These are phyloP conservation scores for Blera fallax DNA, from an alignment of 2,888 invertebrate species.

Conservation along the genomic window DNA sequence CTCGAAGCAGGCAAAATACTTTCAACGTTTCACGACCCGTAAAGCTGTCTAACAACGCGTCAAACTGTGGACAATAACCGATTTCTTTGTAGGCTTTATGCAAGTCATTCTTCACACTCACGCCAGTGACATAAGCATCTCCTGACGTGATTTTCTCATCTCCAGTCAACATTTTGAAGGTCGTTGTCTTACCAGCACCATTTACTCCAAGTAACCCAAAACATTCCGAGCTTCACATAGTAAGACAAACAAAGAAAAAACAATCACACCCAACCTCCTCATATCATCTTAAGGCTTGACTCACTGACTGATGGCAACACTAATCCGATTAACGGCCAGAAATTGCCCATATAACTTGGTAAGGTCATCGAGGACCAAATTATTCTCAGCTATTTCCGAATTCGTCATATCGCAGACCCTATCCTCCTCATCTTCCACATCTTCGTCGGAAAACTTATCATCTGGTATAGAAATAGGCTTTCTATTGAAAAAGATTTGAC, in stretches of 20 bases:
- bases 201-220: slow-evolving; percentile 93
- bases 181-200: slow-evolving; percentile 93
- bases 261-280: too few species aligned
- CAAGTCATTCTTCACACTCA: slow-evolving; percentile 83
- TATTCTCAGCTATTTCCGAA: slow-evolving; percentile 81
- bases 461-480: slow-evolving; percentile 77
- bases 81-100: slow-evolving; percentile 85
- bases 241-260: not conserved
- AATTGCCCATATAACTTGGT: slow-evolving; percentile 89
- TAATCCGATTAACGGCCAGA: slow-evolving; percentile 90
- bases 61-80: slow-evolving; percentile 90
- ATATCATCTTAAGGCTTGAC: slow-evolving; percentile 35
- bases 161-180: slow-evolving; percentile 95
- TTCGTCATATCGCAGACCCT: slow-evolving; percentile 82
- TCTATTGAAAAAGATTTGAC: slow-evolving; percentile 63
- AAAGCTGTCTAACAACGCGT: slow-evolving; percentile 87
- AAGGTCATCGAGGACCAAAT: slow-evolving; percentile 85
- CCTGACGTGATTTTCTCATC: slow-evolving; percentile 88
- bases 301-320: slow-evolving; percentile 82
- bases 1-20: slow-evolving; percentile 86
- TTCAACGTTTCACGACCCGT: slow-evolving; percentile 87
- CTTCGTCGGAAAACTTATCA: slow-evolving; percentile 82
- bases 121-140: slow-evolving; percentile 86
- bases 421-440: slow-evolving; percentile 84
- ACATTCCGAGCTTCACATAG: slow-evolving; percentile 41